Base-by-base conservation (phyloP, 2,113 vertebrate genomes). In the Microcebus lehilahytsara region DNA sequence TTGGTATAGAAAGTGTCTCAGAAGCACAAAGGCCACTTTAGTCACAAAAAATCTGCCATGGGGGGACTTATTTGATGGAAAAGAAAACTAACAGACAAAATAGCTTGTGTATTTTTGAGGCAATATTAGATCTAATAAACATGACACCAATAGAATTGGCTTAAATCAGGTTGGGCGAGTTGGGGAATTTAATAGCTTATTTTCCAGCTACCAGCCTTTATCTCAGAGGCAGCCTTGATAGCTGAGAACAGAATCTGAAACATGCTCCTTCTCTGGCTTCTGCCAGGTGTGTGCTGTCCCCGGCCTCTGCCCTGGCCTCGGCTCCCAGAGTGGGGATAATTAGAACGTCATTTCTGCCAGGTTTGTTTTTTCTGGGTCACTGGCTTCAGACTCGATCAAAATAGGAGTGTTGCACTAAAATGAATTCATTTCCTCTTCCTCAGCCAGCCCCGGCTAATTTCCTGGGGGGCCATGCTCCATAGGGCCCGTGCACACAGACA, bases 41-140 rank as follows among this genome's bases (percentile, higher is more conserved):
- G 98, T 98, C 98, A 98, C 98, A 97, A 97, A 93, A 93, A 98
- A 97, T 90, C 97, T 98, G 98, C 98, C 98, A 97, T 97, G 98
- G 98, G 98, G 98, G 97, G 97, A 97, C 96, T 98, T 98, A 96
- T 98, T 98, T 96, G 97, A 98, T 96, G 74, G 81, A 91, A 97
- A 96, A 98, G 97, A 97, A 98, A 97, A 97, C 97, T 97, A 96
- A 97, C 85, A 97, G 95, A 96, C 92, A 97, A 86, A 98, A 96
- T 97, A 98, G 80, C 93, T 77, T 22, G 81, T 98, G 97, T 97
- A 89, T 98, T 98, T 98, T 97, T 96, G 97, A 98, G 97, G 96
- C 97, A 97, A 94, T 96, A 98, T 97, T 96, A 97, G 98, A 98
- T 93, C 93, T 96, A 93, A 97, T 97, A 97, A 98, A 96, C 94